phyloP scores from a whole-genome alignment of 2,113 vertebrate genomes.

The Tapirus terrestris region DNA sequence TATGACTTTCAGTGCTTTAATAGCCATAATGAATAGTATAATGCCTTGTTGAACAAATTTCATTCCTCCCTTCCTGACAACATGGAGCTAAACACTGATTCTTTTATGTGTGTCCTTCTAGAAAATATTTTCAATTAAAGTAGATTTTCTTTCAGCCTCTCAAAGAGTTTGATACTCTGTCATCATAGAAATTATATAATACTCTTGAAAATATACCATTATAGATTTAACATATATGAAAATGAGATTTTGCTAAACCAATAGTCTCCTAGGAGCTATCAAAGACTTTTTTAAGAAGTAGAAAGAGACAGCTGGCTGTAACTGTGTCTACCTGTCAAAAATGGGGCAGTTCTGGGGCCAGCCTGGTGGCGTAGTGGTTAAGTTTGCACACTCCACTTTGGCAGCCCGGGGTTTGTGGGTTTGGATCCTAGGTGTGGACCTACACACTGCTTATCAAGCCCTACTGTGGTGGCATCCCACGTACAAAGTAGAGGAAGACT shows the following conservation, averaged over 20 bases:
- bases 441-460: no score
- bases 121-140: constrained; percentile 26
- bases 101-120: background rate
- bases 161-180: constrained; percentile 20
- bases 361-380: no score
- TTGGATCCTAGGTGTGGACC: no score
- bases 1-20: background rate
- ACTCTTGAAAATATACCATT: background rate
- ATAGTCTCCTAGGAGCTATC: background rate
- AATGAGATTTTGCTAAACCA: background rate
- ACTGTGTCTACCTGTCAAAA: background rate
- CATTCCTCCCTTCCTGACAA: constrained; percentile 1
- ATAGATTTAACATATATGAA: background rate
- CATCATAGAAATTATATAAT: constrained; percentile 42
- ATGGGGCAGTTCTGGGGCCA: no score
- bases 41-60: background rate
- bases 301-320: background rate
- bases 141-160: constrained; percentile 27
- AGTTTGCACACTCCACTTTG: no score
- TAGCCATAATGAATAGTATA: background rate
- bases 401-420: no score
- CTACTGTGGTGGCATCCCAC: no score
- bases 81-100: background rate
- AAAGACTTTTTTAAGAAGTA: background rate
- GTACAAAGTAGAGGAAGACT: no score